phyloP scores from a whole-genome alignment of 2,797 vertebrate genomes.

The Lutjanus campechanus region DNA sequence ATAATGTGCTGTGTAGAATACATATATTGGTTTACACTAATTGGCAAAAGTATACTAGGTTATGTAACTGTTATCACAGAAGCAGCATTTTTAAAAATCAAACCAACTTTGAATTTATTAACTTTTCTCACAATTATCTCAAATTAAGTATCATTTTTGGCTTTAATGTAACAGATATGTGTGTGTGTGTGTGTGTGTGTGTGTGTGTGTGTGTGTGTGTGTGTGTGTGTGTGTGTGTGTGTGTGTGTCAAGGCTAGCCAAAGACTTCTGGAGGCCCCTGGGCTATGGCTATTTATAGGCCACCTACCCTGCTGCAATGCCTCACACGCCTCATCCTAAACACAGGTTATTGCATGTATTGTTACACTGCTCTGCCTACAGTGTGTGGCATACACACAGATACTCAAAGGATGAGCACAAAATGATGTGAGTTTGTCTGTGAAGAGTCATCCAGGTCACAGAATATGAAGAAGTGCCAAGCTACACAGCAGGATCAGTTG shows the following conservation, averaged over 20 bases:
- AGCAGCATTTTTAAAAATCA: slow-evolving; percentile 2
- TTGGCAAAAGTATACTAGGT: slow-evolving; percentile 14
- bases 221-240: background rate
- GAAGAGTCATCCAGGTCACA: background rate
- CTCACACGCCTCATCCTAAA: slow-evolving; percentile 63
- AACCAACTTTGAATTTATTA: slow-evolving; percentile 3
- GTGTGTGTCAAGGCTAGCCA: slow-evolving; percentile 65
- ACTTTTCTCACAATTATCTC: slow-evolving; percentile 9
- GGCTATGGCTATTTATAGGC: slow-evolving; percentile 79
- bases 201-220: background rate
- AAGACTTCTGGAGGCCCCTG: slow-evolving; percentile 68
- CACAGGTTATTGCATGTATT: slow-evolving; percentile 64
- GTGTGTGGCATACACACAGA: background rate
- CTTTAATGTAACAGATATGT: slow-evolving; percentile 9
- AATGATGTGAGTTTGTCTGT: background rate
- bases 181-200: slow-evolving; percentile 30
- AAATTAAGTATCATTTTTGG: background rate
- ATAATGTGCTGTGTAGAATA: slow-evolving; percentile 27
- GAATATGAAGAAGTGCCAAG: slow-evolving; percentile 3
- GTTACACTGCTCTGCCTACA: slow-evolving; percentile 45
- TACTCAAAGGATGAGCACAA: slow-evolving; percentile 1
- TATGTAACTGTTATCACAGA: slow-evolving; percentile 28
- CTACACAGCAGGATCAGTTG: slow-evolving; percentile 18
- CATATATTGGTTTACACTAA: slow-evolving; percentile 39
- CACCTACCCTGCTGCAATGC: slow-evolving; percentile 71